phyloP scores from a whole-genome alignment of 1,140 invertebrate genomes.

The Laupala kohalensis region DNA sequence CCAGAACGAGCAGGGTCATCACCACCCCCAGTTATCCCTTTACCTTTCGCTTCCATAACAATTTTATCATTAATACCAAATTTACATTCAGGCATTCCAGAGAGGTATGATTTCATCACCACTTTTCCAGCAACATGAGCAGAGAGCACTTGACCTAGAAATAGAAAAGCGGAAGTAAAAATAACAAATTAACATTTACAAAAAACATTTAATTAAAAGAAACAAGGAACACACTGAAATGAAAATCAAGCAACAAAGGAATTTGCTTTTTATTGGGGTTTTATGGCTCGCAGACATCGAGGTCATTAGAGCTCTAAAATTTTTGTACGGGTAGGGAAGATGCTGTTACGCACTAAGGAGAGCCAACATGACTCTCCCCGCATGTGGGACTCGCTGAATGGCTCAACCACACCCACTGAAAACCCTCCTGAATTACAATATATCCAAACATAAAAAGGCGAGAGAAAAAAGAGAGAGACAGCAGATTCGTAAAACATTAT shows the following conservation, averaged over 20 bases:
- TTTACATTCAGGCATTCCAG: conserved; percentile 99
- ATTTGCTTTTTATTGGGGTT: no score
- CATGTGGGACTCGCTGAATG: no score
- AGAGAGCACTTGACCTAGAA: conserved; percentile 87
- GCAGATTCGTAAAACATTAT: neutral
- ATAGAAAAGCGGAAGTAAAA: conserved; percentile 15
- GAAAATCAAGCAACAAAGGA: neutral
- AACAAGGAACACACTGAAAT: neutral
- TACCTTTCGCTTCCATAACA: conserved; percentile 94
- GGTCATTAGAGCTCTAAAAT: no score
- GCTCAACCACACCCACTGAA: no score
- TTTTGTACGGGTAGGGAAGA: no score
- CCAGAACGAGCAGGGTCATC: conserved; percentile 80
- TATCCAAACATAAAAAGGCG: neutral
- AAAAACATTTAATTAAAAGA: neutral
- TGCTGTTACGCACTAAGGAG: no score
- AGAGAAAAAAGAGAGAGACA: neutral
- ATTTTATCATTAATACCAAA: conserved; percentile 99
- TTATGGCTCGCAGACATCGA: no score
- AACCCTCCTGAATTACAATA: no score
- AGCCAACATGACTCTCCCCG: no score
- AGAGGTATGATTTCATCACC: conserved; percentile 99
- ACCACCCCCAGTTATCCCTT: conserved; percentile 43
- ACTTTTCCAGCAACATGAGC: conserved; percentile 99
- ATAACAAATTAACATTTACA: conserved; percentile 6